Conservation (phyloP, 2,113 vertebrate species). For the Oophaga pumilio region DNA sequence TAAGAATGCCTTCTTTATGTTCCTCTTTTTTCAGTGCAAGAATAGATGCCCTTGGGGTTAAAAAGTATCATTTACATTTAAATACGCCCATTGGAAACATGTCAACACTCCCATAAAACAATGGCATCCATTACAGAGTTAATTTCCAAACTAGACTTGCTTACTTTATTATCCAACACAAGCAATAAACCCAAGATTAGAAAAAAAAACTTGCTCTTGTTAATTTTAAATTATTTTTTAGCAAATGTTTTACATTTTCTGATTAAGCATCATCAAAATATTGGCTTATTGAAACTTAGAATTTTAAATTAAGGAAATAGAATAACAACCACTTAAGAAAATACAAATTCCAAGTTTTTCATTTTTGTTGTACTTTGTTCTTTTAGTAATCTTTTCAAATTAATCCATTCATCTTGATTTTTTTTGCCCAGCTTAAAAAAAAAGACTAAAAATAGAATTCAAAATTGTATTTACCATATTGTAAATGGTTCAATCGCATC, state of each 20-base stretch:
- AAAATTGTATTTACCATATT: background rate
- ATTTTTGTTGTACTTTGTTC: background rate
- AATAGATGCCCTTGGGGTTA: constrained; percentile 72
- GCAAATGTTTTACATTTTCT: background rate
- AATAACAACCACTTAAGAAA: background rate
- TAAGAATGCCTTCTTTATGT: constrained; percentile 65
- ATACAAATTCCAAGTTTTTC: background rate
- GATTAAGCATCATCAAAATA: background rate
- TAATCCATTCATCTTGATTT: no score
- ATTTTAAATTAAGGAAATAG: background rate
- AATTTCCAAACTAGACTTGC: constrained; percentile 58
- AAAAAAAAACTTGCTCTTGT: background rate
- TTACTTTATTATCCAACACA: background rate
- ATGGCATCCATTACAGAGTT: constrained; percentile 62
- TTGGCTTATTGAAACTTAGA: background rate
- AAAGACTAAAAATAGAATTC: background rate
- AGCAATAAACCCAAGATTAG: background rate
- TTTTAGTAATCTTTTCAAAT: background rate
- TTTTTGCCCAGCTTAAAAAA: background rate
- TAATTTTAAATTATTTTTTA: background rate
- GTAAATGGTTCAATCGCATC: background rate
- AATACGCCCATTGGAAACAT: constrained; percentile 71
- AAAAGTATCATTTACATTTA: constrained; percentile 75
- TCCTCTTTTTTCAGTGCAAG: constrained; percentile 68
- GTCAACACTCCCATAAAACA: constrained; percentile 69